phyloP scores from a whole-genome alignment of 2,888 invertebrate species.

The Monochamus alternatus region DNA sequence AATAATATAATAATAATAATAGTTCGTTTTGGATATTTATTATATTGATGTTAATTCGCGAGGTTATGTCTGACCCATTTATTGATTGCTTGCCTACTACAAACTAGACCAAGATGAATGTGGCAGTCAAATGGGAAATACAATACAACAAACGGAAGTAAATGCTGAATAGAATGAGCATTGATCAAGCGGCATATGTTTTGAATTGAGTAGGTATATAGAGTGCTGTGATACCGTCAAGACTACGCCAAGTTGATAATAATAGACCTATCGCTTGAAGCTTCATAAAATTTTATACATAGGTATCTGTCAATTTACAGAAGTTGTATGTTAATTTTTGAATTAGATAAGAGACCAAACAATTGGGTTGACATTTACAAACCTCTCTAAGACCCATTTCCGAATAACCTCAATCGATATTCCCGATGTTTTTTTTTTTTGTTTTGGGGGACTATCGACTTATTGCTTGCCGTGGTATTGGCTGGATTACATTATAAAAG shows the following conservation, averaged over 20 bases:
- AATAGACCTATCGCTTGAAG: too few relatives aligned
- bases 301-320: background rate
- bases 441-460: background rate
- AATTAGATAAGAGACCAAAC: background rate
- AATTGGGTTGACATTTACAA: background rate
- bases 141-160: conserved; percentile 20
- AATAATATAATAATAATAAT: too few relatives aligned
- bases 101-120: background rate
- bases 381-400: background rate
- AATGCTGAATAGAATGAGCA: conserved; percentile 12
- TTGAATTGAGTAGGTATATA: background rate
- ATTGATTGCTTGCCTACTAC: background rate
- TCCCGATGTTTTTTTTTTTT: background rate
- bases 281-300: background rate
- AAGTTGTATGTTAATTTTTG: background rate
- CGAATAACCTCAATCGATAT: background rate
- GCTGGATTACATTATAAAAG: background rate
- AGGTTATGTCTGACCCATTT: background rate
- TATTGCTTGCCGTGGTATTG: background rate
- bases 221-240: conserved; percentile 1
- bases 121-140: conserved; percentile 12
- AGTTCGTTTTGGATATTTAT: too few relatives aligned
- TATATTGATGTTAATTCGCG: too few relatives aligned
- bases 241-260: conserved; percentile 25
- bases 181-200: conserved; percentile 27